Evolutionary conservation across 1,140 invertebrate species (phyloP), one percentile per base, ranked within the genome.

Genomic region (Orussus abietinus): DNA sequence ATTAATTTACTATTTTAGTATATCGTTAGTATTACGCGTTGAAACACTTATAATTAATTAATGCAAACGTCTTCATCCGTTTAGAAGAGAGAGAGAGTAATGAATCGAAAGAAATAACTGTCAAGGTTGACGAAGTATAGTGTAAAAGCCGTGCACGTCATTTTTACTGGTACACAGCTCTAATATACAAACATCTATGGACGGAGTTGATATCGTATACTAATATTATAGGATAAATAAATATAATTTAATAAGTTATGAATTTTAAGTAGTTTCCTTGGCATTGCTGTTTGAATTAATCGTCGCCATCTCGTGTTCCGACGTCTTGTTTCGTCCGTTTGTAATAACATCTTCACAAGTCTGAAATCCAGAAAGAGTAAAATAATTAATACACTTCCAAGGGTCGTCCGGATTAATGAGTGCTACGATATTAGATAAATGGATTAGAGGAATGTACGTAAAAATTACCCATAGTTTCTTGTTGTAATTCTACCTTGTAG

Each of bases 401-500:
- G n/a, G n/a, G n/a, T n/a, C n/a, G n/a, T n/a, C n/a, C n/a, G n/a
- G n/a, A n/a, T n/a, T n/a, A n/a, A n/a, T n/a, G n/a, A n/a, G n/a
- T n/a, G n/a, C n/a, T n/a, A n/a, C n/a, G n/a, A n/a, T n/a, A n/a
- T n/a, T n/a, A n/a, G n/a, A n/a, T n/a, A n/a, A n/a, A n/a, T n/a
- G n/a, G n/a, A n/a, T n/a, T n/a, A n/a, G n/a, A n/a, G n/a, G n/a
- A n/a, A n/a, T n/a, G n/a, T n/a, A n/a, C n/a, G n/a, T n/a, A n/a
- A n/a, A 48, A 74, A 73, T 76, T 80, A 89, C 87, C 85, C 86
- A 90, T 88, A 64, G 86, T 89, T 75, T 90, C 87, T 77, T 90
- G 87, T 74, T 90, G 86, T 72, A 89, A 82, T 72, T 90, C 86
- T 74, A 92, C 86, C 82, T 93, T 94, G 77, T 92, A 94, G 56